These are phyloP conservation scores for Merodon equestris DNA, from an alignment of 2,888 invertebrate species.

Conservation along the genomic window DNA sequence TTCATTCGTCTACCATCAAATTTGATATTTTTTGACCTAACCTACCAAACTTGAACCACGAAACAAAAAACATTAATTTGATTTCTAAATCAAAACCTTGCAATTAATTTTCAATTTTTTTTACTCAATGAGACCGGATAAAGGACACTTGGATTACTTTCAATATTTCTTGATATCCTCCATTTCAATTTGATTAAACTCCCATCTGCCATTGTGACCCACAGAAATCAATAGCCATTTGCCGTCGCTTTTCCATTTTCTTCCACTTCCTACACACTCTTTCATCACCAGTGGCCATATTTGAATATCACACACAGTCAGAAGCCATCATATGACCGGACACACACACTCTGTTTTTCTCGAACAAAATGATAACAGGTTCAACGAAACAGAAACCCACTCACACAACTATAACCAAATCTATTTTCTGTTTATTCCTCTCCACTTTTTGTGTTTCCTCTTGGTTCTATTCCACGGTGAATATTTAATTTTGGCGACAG, in stretches of 20 bases:
- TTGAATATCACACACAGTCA: constrained; percentile 49
- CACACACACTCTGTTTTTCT: constrained; percentile 46
- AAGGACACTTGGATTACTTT: no score
- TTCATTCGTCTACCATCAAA: no score
- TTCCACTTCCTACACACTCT: constrained; percentile 25
- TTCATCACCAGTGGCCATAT: constrained; percentile 56
- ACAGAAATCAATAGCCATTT: constrained; percentile 55
- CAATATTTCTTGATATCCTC: no score
- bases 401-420: background rate
- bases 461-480: no score
- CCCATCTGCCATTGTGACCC: constrained; percentile 24
- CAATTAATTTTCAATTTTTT: no score
- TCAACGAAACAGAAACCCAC: constrained; percentile 24
- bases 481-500: constrained; percentile 19
- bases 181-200: constrained; percentile 18
- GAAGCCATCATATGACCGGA: constrained; percentile 39
- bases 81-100: no score
- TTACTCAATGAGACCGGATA: background rate
- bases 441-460: background rate
- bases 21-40: no score
- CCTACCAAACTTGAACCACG: no score
- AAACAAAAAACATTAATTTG: no score
- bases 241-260: constrained; percentile 54
- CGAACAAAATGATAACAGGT: constrained; percentile 52
- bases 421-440: constrained; percentile 14